Percentiles rank a stretch among this genome's conserved stretches.
Evolutionary conservation across 1,140 invertebrate genomes (phyloP).

Genomic region (Drosophila serrata): DNA sequence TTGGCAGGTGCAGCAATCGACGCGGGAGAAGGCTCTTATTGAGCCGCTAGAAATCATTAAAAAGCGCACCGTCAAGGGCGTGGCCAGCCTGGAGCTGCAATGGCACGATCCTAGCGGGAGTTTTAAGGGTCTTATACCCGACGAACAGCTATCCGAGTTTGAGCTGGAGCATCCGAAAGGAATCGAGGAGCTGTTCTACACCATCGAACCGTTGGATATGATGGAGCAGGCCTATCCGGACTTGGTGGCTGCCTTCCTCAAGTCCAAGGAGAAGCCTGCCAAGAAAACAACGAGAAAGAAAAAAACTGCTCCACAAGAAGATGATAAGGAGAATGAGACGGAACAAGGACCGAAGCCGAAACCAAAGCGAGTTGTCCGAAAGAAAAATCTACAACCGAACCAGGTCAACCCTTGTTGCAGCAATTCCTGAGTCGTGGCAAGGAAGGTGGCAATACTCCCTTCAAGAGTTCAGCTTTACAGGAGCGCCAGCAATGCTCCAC

Average conservation of each 20-base stretch:
- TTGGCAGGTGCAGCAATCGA: slow-evolving; percentile 86
- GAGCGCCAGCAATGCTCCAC: slow-evolving; percentile 66
- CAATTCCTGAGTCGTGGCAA: slow-evolving; percentile 76
- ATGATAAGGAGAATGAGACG: slow-evolving; percentile 24
- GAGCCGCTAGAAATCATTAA: slow-evolving; percentile 87
- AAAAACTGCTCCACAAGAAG: slow-evolving; percentile 73
- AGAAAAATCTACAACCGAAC: slow-evolving; percentile 43
- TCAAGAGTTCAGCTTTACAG: slow-evolving; percentile 27
- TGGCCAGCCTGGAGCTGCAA: slow-evolving; percentile 89
- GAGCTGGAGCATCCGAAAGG: slow-evolving; percentile 84
- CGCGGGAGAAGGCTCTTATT: slow-evolving; percentile 33
- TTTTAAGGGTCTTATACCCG: slow-evolving; percentile 87
- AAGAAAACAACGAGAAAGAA: slow-evolving; percentile 84
- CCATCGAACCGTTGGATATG: slow-evolving; percentile 89
- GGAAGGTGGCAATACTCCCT: slow-evolving; percentile 26
- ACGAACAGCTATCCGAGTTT: slow-evolving; percentile 86
- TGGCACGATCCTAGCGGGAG: slow-evolving; percentile 88
- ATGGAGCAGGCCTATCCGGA: slow-evolving; percentile 89
- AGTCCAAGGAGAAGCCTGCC: slow-evolving; percentile 86
- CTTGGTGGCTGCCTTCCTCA: slow-evolving; percentile 88
- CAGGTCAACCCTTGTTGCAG: slow-evolving; percentile 68
- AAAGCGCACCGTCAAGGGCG: slow-evolving; percentile 82
- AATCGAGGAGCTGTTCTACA: slow-evolving; percentile 86
- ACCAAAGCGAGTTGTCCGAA: slow-evolving; percentile 30
- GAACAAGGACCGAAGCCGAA: slow-evolving; percentile 10